A percentile compares a stretch with the other conserved stretches of the same genome.
Evolutionary conservation across 2,113 vertebrate species (phyloP).

Genomic region (Paradoxurus hermaphroditus): DNA sequence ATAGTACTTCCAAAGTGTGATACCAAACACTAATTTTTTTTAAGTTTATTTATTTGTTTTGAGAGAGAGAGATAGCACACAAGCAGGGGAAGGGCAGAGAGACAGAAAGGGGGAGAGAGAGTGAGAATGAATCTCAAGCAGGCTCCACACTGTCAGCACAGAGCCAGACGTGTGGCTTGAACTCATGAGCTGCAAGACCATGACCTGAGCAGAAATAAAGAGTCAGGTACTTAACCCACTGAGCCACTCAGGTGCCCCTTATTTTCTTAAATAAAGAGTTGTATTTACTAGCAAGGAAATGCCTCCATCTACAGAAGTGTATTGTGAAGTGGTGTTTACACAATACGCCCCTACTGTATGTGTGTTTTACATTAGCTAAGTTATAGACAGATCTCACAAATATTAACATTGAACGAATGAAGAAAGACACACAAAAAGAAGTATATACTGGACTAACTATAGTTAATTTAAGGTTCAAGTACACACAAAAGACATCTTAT

Average conservation of each 20-base stretch:
- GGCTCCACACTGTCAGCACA: no score
- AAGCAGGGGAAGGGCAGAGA: no score
- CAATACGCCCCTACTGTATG: not conserved
- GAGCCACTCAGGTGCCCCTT: no score
- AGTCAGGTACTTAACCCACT: no score
- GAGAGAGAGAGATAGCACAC: no score
- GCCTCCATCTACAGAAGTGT: not conserved
- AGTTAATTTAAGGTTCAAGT: not conserved
- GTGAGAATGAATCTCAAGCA: no score
- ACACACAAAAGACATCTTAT: not conserved
- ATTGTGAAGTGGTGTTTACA: not conserved
- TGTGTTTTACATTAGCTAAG: not conserved
- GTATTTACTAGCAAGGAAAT: not conserved
- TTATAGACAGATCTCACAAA: not conserved
- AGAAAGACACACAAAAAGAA: not conserved
- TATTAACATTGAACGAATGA: not conserved
- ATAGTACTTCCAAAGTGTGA: not conserved
- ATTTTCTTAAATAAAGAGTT: not conserved
- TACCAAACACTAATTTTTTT: not conserved
- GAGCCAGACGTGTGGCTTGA: no score
- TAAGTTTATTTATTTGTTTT: no score
- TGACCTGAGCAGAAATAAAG: no score
- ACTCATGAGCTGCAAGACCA: no score
- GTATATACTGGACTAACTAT: not conserved
- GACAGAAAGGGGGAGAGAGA: no score